phyloP scores from a whole-genome alignment of 2,113 vertebrate species.

The Pelvicachromis taeniatus region DNA sequence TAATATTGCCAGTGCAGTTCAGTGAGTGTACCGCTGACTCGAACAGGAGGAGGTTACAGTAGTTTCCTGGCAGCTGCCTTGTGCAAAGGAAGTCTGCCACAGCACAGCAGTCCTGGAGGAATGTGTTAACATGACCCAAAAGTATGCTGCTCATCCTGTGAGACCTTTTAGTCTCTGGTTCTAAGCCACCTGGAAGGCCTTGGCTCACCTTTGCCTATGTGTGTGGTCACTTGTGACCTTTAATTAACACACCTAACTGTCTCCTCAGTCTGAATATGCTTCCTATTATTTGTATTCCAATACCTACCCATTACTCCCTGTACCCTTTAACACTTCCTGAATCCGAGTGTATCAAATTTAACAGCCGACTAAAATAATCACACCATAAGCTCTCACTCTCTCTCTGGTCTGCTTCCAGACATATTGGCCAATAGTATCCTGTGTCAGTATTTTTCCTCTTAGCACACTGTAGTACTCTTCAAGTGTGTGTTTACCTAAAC shows the following conservation, averaged over 20 bases:
- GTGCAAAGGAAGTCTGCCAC: conserved; percentile 29
- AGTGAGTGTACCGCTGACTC: conserved; percentile 9
- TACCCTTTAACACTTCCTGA: conserved; percentile 45
- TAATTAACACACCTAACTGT: conserved; percentile 12
- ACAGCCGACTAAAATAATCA: conserved; percentile 66
- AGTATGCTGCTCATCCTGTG: conserved; percentile 16
- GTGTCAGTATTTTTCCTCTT: conserved; percentile 48
- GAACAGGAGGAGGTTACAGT: conserved; percentile 30
- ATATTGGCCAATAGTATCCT: conserved; percentile 30
- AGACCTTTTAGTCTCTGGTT: conserved; percentile 42
- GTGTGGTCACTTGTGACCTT: conserved; percentile 43
- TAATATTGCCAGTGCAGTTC: conserved; percentile 5
- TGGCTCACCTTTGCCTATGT: conserved; percentile 34
- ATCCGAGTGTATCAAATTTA: conserved; percentile 58
- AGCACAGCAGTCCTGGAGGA: conserved; percentile 40
- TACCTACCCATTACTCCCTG: background rate
- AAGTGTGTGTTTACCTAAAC: conserved; percentile 51
- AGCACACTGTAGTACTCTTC: conserved; percentile 43
- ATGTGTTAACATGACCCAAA: conserved; percentile 62
- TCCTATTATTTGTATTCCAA: conserved; percentile 21
- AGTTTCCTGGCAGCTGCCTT: conserved; percentile 54
- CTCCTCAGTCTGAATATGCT: background rate
- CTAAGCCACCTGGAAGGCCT: conserved; percentile 23
- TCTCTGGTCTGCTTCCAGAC: conserved; percentile 35
- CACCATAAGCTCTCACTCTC: conserved; percentile 1